Evolutionary conservation across 2,797 vertebrate species (phyloP), one percentile per base, ranked within the genome.

Genomic region (Lepilemur ruficaudatus): DNA sequence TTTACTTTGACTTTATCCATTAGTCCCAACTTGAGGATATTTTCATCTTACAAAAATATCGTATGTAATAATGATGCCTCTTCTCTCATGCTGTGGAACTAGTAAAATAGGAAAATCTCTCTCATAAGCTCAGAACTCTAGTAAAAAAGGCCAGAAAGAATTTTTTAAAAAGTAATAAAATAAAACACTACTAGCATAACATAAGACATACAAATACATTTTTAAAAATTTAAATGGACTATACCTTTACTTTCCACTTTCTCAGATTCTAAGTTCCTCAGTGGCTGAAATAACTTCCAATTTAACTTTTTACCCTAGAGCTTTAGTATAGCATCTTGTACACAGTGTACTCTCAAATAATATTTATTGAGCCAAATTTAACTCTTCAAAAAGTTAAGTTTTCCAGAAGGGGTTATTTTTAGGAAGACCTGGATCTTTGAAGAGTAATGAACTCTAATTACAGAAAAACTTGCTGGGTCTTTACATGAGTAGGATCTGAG

Each of bases 11-110:
- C 88, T 97, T 96, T 15, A 55, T n/a, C 86, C 46, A 61, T 46
- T 67, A 97, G 25, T 38, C 76, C 69, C 84, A 80, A 52, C 57
- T 67, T 1, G 0, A 46, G 61, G 50, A 95, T 89, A 92, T 82
- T 97, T 97, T 94, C 57, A 73, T 95, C 78, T 88, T 94, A 38
- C 18, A 78, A 93, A 95, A 91, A 72, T 48, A 85, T 2, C 2
- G 48, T 87, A 72, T 48, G 48, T 90, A 89, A 46, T 1, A 23
- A 89, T 69, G 38, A 82, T 48, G 48, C 43, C 41, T 67, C 69
- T 96, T 65, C 73, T 96, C 22, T 89, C 52, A 67, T 11, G 2
- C 30, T 95, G 59, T 93, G 35, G 52, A 50, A 15, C 30, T 85
- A 15, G 30, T 43, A 72, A 96, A 93, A 83, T 65, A 96, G 32